phyloP scores from a whole-genome alignment of 2,113 vertebrate species.

The Leptocoma aspasia region DNA sequence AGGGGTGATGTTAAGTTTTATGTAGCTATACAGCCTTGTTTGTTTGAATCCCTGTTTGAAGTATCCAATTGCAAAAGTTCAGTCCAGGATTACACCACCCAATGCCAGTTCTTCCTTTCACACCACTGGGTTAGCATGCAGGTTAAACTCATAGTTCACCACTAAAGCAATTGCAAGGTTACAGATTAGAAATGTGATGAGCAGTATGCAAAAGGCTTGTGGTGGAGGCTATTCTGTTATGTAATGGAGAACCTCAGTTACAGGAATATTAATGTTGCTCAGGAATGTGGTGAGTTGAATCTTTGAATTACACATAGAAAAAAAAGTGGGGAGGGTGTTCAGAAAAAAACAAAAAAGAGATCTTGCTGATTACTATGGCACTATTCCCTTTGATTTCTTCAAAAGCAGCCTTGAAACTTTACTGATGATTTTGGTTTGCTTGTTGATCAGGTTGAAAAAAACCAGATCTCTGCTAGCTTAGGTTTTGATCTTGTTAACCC shows the following conservation, averaged over 20 bases:
- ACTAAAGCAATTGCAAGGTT: neutral
- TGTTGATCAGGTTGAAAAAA: neutral
- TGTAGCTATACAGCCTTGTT: neutral
- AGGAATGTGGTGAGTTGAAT: neutral
- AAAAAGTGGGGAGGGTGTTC: rapidly evolving
- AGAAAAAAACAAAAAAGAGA: neutral
- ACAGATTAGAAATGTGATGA: neutral
- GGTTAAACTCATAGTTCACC: neutral
- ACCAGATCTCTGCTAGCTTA: neutral
- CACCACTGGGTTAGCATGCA: neutral
- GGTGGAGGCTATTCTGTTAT: neutral
- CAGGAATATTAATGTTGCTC: neutral
- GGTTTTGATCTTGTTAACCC: neutral
- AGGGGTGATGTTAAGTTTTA: neutral
- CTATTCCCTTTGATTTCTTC: neutral
- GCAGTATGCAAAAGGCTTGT: neutral
- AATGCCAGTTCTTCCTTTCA: neutral
- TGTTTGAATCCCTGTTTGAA: neutral
- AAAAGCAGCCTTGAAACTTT: rapidly evolving
- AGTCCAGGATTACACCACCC: neutral
- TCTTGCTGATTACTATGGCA: neutral
- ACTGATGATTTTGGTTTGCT: rapidly evolving
- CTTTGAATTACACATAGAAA: neutral
- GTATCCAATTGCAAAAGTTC: neutral
- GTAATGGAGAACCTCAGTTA: neutral